A percentile compares a stretch with the other conserved stretches of the same genome.
These are phyloP conservation scores for Halictus quadricinctus DNA, from an alignment of 2,888 invertebrate species.

Conservation along the genomic window DNA sequence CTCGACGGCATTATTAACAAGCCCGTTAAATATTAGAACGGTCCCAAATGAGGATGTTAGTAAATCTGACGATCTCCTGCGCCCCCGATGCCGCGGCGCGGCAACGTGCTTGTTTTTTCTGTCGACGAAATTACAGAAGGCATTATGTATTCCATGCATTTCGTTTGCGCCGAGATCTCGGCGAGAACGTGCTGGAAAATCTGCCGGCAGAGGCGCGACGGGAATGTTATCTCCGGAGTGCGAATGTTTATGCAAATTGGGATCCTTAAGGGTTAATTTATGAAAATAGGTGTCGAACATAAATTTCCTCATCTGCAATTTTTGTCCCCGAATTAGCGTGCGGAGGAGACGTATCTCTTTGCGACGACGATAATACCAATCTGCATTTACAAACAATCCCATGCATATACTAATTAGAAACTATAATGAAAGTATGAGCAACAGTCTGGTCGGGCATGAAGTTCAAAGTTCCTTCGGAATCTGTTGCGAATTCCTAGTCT, in stretches of 20 bases:
- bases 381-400: constrained; percentile 3
- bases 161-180: constrained; percentile 37
- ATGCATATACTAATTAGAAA: background rate
- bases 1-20: background rate
- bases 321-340: background rate
- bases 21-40: background rate
- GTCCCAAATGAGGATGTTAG: background rate
- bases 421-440: background rate
- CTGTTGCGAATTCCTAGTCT: background rate
- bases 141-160: constrained; percentile 56
- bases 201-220: background rate
- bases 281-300: constrained; percentile 12
- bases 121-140: constrained; percentile 40
- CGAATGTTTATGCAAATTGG: constrained; percentile 12
- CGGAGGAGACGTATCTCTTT: background rate
- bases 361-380: background rate
- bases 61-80: background rate
- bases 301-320: background rate
- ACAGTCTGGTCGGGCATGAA: background rate
- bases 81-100: background rate
- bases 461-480: background rate
- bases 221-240: background rate
- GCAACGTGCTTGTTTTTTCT: constrained; percentile 18
- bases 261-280: background rate
- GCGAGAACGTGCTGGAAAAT: constrained; percentile 35